Conservation (phyloP, 2,888 invertebrate species). For the Orthosia incerta region DNA sequence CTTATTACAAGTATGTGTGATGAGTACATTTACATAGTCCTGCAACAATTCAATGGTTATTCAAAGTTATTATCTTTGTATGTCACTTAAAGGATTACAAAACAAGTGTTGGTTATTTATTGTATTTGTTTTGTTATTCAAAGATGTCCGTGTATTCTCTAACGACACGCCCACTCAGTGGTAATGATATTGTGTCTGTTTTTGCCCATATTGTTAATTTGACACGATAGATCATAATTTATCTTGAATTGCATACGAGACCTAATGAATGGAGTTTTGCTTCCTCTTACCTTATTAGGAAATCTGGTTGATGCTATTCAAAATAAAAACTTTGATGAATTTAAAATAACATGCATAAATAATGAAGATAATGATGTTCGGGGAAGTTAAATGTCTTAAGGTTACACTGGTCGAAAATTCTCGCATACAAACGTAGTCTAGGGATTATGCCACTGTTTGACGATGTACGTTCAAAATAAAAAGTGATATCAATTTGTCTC, state of each 20-base stretch:
- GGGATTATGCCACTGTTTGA: too few relatives aligned
- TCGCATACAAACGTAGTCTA: too few relatives aligned
- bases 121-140: conserved; percentile 32
- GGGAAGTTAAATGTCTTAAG: conserved; percentile 5
- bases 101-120: conserved; percentile 32
- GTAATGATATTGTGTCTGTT: conserved; percentile 21
- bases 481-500: too few relatives aligned
- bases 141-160: conserved; percentile 26
- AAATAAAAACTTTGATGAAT: conserved; percentile 15
- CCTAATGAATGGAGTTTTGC: conserved; percentile 19
- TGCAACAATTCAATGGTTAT: conserved; percentile 35
- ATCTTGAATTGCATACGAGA: conserved; percentile 25
- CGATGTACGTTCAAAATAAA: too few relatives aligned
- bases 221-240: conserved; percentile 47
- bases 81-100: conserved; percentile 27
- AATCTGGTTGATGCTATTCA: conserved; percentile 9
- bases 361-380: conserved; percentile 6
- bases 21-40: conserved; percentile 43
- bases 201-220: conserved; percentile 47
- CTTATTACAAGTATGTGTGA: conserved; percentile 36
- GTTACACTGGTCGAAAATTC: too few relatives aligned
- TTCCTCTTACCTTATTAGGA: conserved; percentile 49
- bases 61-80: conserved; percentile 29
- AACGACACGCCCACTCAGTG: conserved; percentile 30
- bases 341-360: conserved; percentile 12